phyloP scores from a whole-genome alignment of 2,888 invertebrate species.

The Capitulum mitella region DNA sequence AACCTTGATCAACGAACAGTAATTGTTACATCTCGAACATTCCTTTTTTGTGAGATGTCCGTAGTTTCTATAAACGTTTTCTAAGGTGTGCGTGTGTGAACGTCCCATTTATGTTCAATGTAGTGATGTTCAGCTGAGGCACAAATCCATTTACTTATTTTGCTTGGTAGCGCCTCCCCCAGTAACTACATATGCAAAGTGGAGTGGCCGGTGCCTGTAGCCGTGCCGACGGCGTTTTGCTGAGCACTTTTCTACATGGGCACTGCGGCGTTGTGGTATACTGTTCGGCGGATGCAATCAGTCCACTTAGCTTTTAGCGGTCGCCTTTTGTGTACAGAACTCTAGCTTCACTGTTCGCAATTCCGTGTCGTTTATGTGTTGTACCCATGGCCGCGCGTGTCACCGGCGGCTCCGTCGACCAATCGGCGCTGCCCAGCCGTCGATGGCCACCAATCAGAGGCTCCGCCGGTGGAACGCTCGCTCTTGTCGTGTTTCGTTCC shows the following conservation, averaged over 20 bases:
- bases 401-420: not conserved
- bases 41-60: constrained; percentile 24
- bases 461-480: not conserved
- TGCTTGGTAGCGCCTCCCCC: not conserved
- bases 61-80: constrained; percentile 24
- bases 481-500: constrained; percentile 6
- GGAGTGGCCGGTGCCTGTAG: not conserved
- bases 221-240: not conserved
- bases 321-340: constrained; percentile 23
- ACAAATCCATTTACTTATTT: constrained; percentile 23
- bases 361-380: constrained; percentile 23
- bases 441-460: not conserved
- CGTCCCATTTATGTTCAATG: constrained; percentile 11
- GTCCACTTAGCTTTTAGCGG: not conserved
- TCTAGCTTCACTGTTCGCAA: constrained; percentile 19
- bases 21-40: constrained; percentile 21
- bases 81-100: constrained; percentile 21
- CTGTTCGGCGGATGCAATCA: constrained; percentile 19
- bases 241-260: constrained; percentile 17
- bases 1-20: constrained; percentile 24
- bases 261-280: constrained; percentile 12
- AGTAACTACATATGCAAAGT: constrained; percentile 12
- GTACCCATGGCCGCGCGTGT: not conserved
- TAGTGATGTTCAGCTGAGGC: constrained; percentile 17
- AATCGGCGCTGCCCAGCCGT: not conserved